Percentiles rank a stretch among this genome's conserved stretches.
Conservation (phyloP, 2,797 vertebrate genomes). For the Acanthurus lineatus region DNA sequence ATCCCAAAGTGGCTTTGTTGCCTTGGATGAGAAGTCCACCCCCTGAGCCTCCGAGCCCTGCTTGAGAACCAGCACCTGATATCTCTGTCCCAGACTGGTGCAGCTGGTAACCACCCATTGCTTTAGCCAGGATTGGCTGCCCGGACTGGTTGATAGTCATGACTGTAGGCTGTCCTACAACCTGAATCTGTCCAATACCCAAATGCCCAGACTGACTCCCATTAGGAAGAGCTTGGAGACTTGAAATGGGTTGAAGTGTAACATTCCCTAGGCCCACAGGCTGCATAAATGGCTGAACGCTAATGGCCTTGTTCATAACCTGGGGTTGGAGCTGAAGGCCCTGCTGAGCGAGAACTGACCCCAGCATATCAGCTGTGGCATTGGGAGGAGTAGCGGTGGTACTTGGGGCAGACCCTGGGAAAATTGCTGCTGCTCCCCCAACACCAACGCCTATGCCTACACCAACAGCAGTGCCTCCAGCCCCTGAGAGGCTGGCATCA, state of each 20-base stretch:
- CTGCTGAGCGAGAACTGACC: constrained; percentile 88
- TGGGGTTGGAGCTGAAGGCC: constrained; percentile 89
- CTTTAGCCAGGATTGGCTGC: constrained; percentile 92
- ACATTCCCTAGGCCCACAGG: constrained; percentile 94
- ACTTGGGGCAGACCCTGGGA: constrained; percentile 81
- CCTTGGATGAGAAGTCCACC: constrained; percentile 94
- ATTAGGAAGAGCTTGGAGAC: constrained; percentile 93
- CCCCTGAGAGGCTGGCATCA: constrained; percentile 82
- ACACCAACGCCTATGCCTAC: constrained; percentile 84
- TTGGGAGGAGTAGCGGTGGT: constrained; percentile 78
- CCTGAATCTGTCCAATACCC: constrained; percentile 95
- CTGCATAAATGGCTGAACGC: constrained; percentile 95
- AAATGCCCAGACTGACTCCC: constrained; percentile 92
- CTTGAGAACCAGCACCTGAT: constrained; percentile 79
- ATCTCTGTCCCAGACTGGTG: constrained; percentile 89
- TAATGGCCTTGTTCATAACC: constrained; percentile 95
- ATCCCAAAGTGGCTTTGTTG: constrained; percentile 89
- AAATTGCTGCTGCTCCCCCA: constrained; percentile 88
- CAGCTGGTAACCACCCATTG: constrained; percentile 92
- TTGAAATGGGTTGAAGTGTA: constrained; percentile 94
- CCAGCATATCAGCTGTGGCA: constrained; percentile 89
- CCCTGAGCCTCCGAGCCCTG: constrained; percentile 81
- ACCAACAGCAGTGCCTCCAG: constrained; percentile 74
- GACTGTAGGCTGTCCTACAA: constrained; percentile 94
- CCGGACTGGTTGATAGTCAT: constrained; percentile 97